A percentile compares a stretch with the other conserved stretches of the same genome.
Conservation (phyloP, 2,888 invertebrate species). For the Leptopilina myrica region DNA sequence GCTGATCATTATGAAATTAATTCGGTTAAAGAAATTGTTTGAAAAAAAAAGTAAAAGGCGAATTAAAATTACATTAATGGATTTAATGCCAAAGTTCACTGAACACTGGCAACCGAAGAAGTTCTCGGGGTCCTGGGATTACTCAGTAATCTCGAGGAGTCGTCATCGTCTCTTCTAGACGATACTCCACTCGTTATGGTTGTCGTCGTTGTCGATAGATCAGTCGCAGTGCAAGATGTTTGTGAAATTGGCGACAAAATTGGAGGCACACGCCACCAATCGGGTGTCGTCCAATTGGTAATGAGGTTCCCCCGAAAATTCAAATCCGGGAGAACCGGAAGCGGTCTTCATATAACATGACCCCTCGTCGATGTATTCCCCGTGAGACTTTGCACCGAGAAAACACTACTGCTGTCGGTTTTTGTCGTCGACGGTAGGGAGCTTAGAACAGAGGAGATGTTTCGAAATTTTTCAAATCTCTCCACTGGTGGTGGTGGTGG, state of each 20-base stretch:
- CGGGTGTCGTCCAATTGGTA: conserved; percentile 76
- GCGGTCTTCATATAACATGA: conserved; percentile 91
- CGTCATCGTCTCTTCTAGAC: conserved; percentile 53
- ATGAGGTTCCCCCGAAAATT: conserved; percentile 79
- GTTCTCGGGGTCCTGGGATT: conserved; percentile 52
- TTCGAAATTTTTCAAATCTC: conserved; percentile 77
- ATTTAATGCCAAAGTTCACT: conserved; percentile 47
- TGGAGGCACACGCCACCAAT: conserved; percentile 75
- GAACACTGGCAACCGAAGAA: conserved; percentile 59
- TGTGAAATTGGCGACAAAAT: conserved; percentile 72
- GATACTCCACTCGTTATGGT: conserved; percentile 47
- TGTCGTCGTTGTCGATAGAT: conserved; percentile 66
- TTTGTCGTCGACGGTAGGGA: conserved; percentile 53
- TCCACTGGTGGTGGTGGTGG: conserved; percentile 10
- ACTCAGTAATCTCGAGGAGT: conserved; percentile 20
- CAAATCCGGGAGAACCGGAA: conserved; percentile 86
- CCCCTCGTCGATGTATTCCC: conserved; percentile 73
- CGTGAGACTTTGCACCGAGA: conserved; percentile 74
- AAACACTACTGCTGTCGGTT: conserved; percentile 65
- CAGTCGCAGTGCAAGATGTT: conserved; percentile 63
- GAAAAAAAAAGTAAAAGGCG: neutral
- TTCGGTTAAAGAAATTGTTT: neutral
- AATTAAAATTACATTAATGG: too few relatives aligned
- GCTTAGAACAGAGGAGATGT: conserved; percentile 43
- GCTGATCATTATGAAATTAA: too few relatives aligned